A percentile compares a stretch with the other conserved stretches of the same genome.
Conservation (phyloP, 2,888 invertebrate species). For the Quadriops clusia region DNA sequence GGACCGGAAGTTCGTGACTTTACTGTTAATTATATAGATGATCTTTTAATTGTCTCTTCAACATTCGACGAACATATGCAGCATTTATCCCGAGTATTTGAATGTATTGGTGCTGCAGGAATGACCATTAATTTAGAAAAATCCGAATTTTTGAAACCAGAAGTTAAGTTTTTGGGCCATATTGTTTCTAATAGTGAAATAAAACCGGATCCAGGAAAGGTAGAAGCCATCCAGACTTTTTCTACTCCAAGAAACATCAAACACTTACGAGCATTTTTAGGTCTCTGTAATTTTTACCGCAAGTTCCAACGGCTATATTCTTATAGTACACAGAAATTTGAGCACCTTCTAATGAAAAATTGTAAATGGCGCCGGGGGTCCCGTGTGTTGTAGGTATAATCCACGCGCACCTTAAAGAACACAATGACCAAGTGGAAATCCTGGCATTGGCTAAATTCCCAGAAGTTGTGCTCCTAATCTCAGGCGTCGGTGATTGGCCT, state of each 20-base stretch:
- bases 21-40: constrained; percentile 23
- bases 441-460: constrained; percentile 14
- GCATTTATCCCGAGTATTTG: neutral
- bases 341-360: too few species aligned
- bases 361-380: too few species aligned
- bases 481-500: too few species aligned
- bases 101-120: neutral
- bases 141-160: neutral
- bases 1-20: constrained; percentile 20
- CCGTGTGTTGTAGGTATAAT: too few species aligned
- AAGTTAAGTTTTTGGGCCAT: constrained; percentile 9
- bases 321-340: too few species aligned
- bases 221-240: constrained; percentile 15
- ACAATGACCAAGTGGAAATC: too few species aligned
- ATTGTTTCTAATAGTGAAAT: constrained; percentile 11
- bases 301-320: too few species aligned
- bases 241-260: constrained; percentile 9
- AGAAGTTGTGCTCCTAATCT: too few species aligned
- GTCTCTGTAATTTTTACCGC: constrained; percentile 8
- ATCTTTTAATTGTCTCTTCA: constrained; percentile 21
- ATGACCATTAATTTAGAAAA: constrained; percentile 2
- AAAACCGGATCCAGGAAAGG: constrained; percentile 15
- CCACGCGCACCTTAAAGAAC: too few species aligned
- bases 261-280: constrained; percentile 18
- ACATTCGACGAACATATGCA: constrained; percentile 16